Evolutionary conservation across 2,797 vertebrate genomes (phyloP).

Genomic region (Platyrinchus mystaceus): DNA sequence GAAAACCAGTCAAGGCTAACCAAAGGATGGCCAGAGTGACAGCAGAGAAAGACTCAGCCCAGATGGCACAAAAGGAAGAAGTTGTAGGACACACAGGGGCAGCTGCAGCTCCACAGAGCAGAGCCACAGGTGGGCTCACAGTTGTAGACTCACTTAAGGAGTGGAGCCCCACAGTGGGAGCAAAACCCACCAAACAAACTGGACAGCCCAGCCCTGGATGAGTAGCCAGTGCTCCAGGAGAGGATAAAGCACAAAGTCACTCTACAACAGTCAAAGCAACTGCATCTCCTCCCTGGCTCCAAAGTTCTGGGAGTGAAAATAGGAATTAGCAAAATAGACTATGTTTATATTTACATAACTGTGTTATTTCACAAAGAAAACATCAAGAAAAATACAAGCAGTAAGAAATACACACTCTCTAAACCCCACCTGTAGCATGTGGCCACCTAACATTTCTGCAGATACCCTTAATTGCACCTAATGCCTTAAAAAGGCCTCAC

Average conservation of each 20-base stretch:
- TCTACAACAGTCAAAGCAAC: background rate
- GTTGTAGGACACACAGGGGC: background rate
- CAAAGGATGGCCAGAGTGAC: background rate
- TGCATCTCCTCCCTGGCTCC: background rate
- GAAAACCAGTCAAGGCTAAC: background rate
- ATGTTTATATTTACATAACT: background rate
- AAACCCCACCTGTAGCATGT: background rate
- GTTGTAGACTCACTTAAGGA: background rate
- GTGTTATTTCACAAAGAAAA: background rate
- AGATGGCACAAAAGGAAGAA: background rate
- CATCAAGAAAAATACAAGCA: background rate
- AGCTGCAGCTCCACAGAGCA: fast-evolving
- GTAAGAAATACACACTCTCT: background rate
- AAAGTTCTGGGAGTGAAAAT: background rate
- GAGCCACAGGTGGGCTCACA: background rate
- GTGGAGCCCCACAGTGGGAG: fast-evolving
- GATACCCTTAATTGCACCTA: background rate
- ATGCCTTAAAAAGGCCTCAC: background rate
- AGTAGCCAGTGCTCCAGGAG: background rate
- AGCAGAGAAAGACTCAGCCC: background rate
- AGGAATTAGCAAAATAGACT: background rate
- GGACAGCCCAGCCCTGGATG: background rate
- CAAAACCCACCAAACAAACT: fast-evolving
- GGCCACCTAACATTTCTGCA: background rate
- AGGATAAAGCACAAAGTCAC: background rate